phyloP scores from a whole-genome alignment of 2,113 vertebrate genomes.

The Mastomys coucha region DNA sequence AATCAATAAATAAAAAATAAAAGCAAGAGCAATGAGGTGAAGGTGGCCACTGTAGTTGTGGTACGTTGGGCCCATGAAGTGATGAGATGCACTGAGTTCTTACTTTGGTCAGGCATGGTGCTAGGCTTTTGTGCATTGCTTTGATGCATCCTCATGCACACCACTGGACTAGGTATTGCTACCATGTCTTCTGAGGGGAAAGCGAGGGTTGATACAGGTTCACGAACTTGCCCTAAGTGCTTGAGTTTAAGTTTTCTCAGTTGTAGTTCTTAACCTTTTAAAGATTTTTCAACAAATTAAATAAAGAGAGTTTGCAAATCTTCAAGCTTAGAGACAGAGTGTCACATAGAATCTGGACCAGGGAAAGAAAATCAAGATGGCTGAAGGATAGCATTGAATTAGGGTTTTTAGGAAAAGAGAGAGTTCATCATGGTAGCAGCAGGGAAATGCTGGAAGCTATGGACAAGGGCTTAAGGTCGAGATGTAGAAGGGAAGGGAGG shows the following conservation, averaged over 20 bases:
- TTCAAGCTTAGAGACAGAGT: background rate
- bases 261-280: background rate
- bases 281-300: conserved; percentile 31
- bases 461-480: background rate
- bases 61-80: background rate
- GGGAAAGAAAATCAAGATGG: background rate
- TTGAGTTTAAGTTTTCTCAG: background rate
- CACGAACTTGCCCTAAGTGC: background rate
- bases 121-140: background rate
- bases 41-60: background rate
- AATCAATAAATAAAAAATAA: background rate
- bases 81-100: background rate
- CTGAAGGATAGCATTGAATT: background rate
- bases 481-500: background rate
- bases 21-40: background rate
- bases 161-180: background rate
- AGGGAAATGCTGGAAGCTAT: background rate
- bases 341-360: background rate
- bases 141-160: background rate
- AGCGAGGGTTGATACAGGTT: background rate
- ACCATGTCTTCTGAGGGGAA: background rate
- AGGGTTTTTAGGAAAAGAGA: background rate
- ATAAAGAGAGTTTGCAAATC: background rate
- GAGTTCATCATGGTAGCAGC: background rate
- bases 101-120: background rate